A percentile compares a stretch with the other conserved stretches of the same genome.
Evolutionary conservation across 2,797 vertebrate species (phyloP).

Genomic region (Enteromius afrohamiltoni): DNA sequence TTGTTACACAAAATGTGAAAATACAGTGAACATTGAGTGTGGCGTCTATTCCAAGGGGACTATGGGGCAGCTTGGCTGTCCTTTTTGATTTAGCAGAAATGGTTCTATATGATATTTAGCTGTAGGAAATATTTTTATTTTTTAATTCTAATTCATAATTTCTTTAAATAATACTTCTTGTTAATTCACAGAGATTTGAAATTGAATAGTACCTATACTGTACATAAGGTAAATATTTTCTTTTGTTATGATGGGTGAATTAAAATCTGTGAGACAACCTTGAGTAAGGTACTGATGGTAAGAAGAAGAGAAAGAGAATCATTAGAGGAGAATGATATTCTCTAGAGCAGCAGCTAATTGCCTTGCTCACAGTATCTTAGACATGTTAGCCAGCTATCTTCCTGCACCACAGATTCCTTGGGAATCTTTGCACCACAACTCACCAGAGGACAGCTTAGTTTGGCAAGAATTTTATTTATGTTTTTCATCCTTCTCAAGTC

Average conservation of each 20-base stretch:
- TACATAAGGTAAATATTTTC: neutral
- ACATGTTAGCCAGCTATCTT: conserved; percentile 72
- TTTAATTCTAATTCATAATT: neutral
- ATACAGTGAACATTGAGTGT: neutral
- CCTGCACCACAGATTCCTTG: conserved; percentile 70
- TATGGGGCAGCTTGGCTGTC: conserved; percentile 13
- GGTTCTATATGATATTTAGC: neutral
- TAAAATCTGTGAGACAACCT: conserved; percentile 47
- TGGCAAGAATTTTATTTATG: conserved; percentile 62
- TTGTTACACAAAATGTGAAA: conserved; percentile 15
- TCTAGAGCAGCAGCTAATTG: conserved; percentile 79
- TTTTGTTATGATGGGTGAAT: conserved; percentile 57
- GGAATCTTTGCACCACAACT: conserved; percentile 74
- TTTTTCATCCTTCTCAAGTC: conserved; percentile 46
- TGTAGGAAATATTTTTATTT: neutral
- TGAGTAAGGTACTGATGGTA: conserved; percentile 42
- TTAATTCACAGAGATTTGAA: neutral
- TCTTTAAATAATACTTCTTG: conserved; percentile 45
- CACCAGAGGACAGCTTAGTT: conserved; percentile 76
- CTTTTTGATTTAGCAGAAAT: neutral
- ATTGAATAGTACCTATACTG: conserved; percentile 23
- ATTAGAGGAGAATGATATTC: conserved; percentile 65
- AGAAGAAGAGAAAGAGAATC: conserved; percentile 25
- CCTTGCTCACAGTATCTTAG: conserved; percentile 74
- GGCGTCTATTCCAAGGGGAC: neutral